These are phyloP conservation scores for Catajapyx aquilonaris DNA, from an alignment of 1,140 invertebrate genomes.

Conservation along the genomic window DNA sequence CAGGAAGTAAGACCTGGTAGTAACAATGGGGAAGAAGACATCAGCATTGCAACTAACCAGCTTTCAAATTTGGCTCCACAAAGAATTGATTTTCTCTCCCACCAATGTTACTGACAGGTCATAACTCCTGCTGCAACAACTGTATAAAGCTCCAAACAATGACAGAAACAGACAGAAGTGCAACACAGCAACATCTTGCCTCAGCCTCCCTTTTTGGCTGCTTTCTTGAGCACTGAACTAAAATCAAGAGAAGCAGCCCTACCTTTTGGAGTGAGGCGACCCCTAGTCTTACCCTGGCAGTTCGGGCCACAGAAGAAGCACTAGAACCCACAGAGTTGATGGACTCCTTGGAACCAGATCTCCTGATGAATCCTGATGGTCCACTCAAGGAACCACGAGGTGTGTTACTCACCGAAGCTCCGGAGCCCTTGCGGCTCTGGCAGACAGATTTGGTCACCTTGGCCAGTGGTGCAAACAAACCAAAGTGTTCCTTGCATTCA, in stretches of 20 bases:
- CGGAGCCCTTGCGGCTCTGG: conserved; percentile 49
- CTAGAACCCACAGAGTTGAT: conserved; percentile 43
- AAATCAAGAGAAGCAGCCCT: conserved; percentile 38
- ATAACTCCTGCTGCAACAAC: too few relatives aligned
- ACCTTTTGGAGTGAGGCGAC: conserved; percentile 34
- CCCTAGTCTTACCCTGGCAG: conserved; percentile 41
- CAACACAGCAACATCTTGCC: background rate
- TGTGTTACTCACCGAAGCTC: conserved; percentile 22
- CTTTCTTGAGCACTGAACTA: background rate
- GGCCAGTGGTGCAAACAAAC: conserved; percentile 73
- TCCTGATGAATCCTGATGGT: conserved; percentile 30
- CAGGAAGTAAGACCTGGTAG: too few relatives aligned
- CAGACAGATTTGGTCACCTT: conserved; percentile 68
- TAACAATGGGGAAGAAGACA: too few relatives aligned
- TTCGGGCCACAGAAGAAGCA: conserved; percentile 42
- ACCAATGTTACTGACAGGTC: too few relatives aligned
- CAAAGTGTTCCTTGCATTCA: conserved; percentile 69
- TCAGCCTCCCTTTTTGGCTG: conserved; percentile 2
- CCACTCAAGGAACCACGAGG: conserved; percentile 29
- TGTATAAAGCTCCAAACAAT: too few relatives aligned
- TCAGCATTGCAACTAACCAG: too few relatives aligned
- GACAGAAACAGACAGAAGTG: background rate
- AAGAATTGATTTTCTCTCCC: too few relatives aligned
- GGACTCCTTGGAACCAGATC: conserved; percentile 65
- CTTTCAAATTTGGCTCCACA: too few relatives aligned